Evolutionary conservation across 1,140 invertebrate species (phyloP), one percentile per base, ranked within the genome.

Genomic region (Papilio glaucus): DNA sequence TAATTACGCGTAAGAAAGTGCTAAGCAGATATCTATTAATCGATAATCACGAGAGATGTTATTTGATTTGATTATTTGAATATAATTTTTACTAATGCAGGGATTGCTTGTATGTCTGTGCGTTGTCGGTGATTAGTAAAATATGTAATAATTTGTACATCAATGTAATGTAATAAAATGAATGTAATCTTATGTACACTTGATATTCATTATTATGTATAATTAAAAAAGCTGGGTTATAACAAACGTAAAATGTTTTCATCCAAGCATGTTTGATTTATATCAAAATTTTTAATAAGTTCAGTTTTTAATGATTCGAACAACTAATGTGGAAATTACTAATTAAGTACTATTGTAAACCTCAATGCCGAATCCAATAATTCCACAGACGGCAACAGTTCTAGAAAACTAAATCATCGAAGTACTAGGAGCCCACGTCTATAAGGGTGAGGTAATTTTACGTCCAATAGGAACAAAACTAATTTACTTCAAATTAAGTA

Each of bases 311-410:
- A n/a, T n/a, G 42, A 9, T 49, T 49, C 0, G 42, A 18, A 49
- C 18, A 0, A 10, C 13, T 45, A 45, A 45, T 18, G 4, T 45
- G 4, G 4, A 18, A 1, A 4, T 42, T n/a, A 42, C 39, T 13
- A 42, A n/a, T 42, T 42, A 42, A 42, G 39, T 42, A n/a, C n/a
- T 42, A 42, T 3, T 42, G 41, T n/a, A 42, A 42, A n/a, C n/a
- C 15, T 18, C 15, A 18, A 9, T 45, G 18, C n/a, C n/a, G 45
- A 21, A 49, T 49, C 18, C 45, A 9, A 21, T 49, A 9, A 7
- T 7, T 1, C 8, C 42, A n/a, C n/a, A n/a, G n/a, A n/a, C n/a
- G n/a, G n/a, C n/a, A n/a, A n/a, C n/a, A n/a, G n/a, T n/a, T n/a
- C n/a, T n/a, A n/a, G n/a, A n/a, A n/a, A n/a, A n/a, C n/a, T n/a